phyloP scores from a whole-genome alignment of 2,113 vertebrate species.

The Phrynosoma blainvillii region DNA sequence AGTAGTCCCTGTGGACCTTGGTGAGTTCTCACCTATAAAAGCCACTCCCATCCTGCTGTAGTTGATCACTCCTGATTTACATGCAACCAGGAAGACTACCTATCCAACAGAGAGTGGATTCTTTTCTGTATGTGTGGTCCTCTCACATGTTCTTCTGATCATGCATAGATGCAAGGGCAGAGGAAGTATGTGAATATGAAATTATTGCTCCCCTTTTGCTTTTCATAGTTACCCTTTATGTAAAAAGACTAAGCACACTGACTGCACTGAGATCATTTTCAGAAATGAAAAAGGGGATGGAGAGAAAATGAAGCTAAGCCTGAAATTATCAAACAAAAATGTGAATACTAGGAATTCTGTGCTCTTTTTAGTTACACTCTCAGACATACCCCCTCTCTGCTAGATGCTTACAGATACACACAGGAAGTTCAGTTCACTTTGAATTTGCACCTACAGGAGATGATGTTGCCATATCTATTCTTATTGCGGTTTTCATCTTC shows the following conservation, averaged over 20 bases:
- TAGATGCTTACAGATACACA: background rate
- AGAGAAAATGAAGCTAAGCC: background rate
- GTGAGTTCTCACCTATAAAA: too few relatives aligned
- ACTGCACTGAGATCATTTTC: background rate
- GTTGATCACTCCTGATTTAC: too few relatives aligned
- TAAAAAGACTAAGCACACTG: background rate
- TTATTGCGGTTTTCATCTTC: slow-evolving; percentile 98
- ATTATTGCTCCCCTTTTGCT: background rate
- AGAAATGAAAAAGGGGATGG: background rate
- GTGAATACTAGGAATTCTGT: background rate
- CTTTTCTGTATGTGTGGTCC: background rate
- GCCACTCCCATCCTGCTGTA: too few relatives aligned
- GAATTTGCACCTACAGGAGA: slow-evolving; percentile 92
- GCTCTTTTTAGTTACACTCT: slow-evolving; percentile 21
- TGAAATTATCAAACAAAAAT: background rate
- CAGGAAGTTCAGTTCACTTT: slow-evolving; percentile 42
- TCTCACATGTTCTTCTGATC: background rate
- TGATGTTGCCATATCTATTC: slow-evolving; percentile 98
- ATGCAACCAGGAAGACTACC: background rate
- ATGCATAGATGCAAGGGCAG: background rate
- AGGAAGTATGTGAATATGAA: background rate
- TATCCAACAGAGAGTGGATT: background rate
- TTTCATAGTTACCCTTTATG: background rate
- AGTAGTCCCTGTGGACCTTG: too few relatives aligned
- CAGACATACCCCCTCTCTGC: slow-evolving; percentile 28